Conservation (phyloP, 92 coral and sea anemone species). For the Muricea muricata region DNA sequence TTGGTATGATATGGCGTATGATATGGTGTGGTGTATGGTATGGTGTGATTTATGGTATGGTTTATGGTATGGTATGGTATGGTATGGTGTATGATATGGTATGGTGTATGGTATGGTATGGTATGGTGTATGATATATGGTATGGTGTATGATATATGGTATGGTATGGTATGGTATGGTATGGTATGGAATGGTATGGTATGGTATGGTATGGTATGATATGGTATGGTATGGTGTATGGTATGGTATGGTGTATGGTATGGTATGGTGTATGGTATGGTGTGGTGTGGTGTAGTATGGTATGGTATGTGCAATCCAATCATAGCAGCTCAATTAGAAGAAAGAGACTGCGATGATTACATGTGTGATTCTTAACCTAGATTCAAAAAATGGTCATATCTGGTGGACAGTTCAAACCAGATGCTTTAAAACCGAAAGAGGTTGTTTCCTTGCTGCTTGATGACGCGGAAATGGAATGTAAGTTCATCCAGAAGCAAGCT, state of each 20-base stretch:
- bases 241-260: neutral
- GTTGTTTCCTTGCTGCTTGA: slow-evolving; percentile 94
- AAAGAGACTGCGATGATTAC: neutral
- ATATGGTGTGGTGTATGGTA: neutral
- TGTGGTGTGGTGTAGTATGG: too few species aligned
- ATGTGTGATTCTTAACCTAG: slow-evolving; percentile 43
- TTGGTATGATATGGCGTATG: neutral
- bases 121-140: neutral
- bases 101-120: too few species aligned
- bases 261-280: neutral
- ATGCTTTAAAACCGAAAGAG: slow-evolving; percentile 97
- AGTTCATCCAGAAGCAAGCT: slow-evolving; percentile 93
- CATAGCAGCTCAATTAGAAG: too few species aligned
- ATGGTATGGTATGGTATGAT: neutral
- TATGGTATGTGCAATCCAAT: too few species aligned
- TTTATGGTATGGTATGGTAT: too few species aligned
- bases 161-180: neutral
- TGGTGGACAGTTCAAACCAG: slow-evolving; percentile 99
- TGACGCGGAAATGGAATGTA: slow-evolving; percentile 96
- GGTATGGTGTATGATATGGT: too few species aligned
- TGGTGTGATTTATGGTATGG: too few species aligned
- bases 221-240: neutral
- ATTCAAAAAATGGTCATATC: slow-evolving; percentile 99
- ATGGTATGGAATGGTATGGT: neutral
- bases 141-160: neutral